Conservation (phyloP, 2,113 vertebrate genomes). For the Aegithalos caudatus region DNA sequence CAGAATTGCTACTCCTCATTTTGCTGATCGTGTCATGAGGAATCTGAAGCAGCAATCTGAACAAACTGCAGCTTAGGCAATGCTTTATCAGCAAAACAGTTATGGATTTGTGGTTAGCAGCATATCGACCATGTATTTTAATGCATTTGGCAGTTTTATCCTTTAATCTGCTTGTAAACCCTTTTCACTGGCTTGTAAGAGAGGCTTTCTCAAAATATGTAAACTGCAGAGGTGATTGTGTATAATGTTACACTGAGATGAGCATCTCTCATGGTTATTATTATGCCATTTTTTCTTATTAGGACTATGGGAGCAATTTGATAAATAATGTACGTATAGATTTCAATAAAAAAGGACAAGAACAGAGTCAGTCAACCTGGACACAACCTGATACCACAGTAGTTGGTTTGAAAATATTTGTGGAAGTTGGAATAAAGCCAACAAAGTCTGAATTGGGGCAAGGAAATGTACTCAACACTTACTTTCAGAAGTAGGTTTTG, state of each 20-base stretch:
- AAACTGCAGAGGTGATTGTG: background rate
- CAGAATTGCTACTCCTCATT: background rate
- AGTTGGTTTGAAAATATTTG: background rate
- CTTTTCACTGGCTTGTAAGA: background rate
- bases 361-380: background rate
- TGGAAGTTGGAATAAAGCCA: background rate
- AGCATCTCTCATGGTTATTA: background rate
- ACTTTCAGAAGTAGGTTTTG: background rate
- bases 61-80: background rate
- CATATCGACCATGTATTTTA: background rate
- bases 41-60: background rate
- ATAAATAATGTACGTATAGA: background rate
- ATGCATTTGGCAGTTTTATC: background rate
- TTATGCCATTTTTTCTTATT: background rate
- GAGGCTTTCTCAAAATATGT: background rate
- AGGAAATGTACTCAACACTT: rapidly evolving
- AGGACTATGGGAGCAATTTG: background rate
- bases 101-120: constrained; percentile 44
- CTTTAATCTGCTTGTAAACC: constrained; percentile 51
- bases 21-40: background rate
- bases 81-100: constrained; percentile 37
- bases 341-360: background rate
- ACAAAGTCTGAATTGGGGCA: background rate
- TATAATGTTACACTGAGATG: background rate
- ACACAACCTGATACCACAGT: background rate